Evolutionary conservation across 2,888 invertebrate genomes (phyloP), one percentile per base, ranked within the genome.

Genomic region (Chydorus sphaericus): DNA sequence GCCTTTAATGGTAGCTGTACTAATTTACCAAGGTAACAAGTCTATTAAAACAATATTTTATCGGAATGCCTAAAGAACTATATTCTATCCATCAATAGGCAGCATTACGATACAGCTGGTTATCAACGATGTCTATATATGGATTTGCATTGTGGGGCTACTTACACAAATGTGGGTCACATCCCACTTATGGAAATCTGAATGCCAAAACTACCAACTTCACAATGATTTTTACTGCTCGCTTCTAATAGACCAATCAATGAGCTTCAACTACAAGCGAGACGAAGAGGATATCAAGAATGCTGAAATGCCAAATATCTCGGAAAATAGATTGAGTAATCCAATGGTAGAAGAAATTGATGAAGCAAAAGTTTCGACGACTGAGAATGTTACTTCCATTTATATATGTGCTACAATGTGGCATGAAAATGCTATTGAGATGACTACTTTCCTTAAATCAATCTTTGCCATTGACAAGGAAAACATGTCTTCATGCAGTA

Each of bases 361-460:
- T 69, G 87, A 88, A 66, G 85, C 85, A 1, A 88, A 89, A 63
- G 89, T 89, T 14, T 56, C 60, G 66, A 85, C 82, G 51, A 85
- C 87, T 1, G 91, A 92, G 69, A 82, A 84, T 62, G 90, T 92
- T 55, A 90, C 92, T 1, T 80, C 90, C 69, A 93, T 98, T 63
- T 97, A 89, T 68, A 89, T 93, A 30, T 97, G 97, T 71, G 87
- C 87, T 48, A 98, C 97, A 62, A 97, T 98, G 96, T 98, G 97
- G 97, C 97, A 98, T 71, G 97, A 98, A 73, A 97, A 91, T 33
- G 85, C 84, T 69, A 91, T 89, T 63, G 93, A 94, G 71, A 91
- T 94, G 89, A 80, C 83, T 63, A 86, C 87, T 66, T 83, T 93
- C 69, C 76, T 94, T 61, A 89, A 89, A 69, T 92, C 91, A 54